These are phyloP conservation scores for Drosophila carrolli DNA, from an alignment of 1,140 invertebrate species.

Conservation along the genomic window DNA sequence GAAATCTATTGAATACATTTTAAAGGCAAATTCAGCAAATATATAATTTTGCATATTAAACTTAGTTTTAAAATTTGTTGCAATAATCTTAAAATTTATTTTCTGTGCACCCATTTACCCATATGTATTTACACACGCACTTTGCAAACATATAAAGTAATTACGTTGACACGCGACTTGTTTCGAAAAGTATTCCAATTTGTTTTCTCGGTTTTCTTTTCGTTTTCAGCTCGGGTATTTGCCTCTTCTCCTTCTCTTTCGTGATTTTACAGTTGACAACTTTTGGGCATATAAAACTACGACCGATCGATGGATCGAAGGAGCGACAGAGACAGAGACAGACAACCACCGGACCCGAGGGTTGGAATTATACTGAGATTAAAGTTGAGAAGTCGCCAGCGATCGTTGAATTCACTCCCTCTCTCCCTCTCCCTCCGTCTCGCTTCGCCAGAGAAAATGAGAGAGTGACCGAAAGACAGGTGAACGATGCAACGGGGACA, in stretches of 20 bases:
- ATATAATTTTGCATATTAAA: too few relatives aligned
- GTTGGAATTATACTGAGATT: slow-evolving; percentile 71
- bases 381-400: slow-evolving; percentile 30
- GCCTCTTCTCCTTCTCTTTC: slow-evolving; percentile 30
- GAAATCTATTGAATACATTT: too few relatives aligned
- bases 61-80: not conserved
- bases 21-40: too few relatives aligned
- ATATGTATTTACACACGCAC: slow-evolving; percentile 34
- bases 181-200: slow-evolving; percentile 70
- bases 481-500: slow-evolving; percentile 34
- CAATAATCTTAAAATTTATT: not conserved
- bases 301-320: slow-evolving; percentile 7
- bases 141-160: slow-evolving; percentile 62
- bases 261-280: slow-evolving; percentile 69
- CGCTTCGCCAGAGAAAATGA: slow-evolving; percentile 13
- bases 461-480: slow-evolving; percentile 31
- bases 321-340: slow-evolving; percentile 15
- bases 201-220: slow-evolving; percentile 42
- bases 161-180: slow-evolving; percentile 71
- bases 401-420: slow-evolving; percentile 6
- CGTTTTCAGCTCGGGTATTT: slow-evolving; percentile 9
- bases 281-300: slow-evolving; percentile 58
- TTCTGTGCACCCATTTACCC: slow-evolving; percentile 23
- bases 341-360: slow-evolving; percentile 72
- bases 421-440: slow-evolving; percentile 4